These are phyloP conservation scores for Laupala kohalensis DNA, from an alignment of 1,140 invertebrate genomes.

Conservation along the genomic window DNA sequence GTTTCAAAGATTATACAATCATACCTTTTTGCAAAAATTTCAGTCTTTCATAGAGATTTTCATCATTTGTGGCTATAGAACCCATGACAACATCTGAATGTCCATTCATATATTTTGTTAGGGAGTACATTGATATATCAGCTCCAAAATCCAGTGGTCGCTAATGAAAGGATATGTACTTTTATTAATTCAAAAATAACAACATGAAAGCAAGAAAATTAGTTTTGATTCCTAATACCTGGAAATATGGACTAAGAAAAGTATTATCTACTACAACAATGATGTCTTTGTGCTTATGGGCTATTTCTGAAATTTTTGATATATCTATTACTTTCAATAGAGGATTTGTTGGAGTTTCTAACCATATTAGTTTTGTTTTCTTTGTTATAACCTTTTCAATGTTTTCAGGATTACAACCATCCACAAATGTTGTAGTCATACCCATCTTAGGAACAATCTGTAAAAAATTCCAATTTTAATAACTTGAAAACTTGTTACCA, in stretches of 20 bases:
- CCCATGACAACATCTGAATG: constrained; percentile 98
- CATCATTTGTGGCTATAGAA: constrained; percentile 58
- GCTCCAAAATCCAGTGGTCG: constrained; percentile 80
- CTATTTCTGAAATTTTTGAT: constrained; percentile 48
- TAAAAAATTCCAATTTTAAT: too few relatives aligned
- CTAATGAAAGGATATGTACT: constrained; percentile 28
- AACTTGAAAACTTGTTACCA: too few relatives aligned
- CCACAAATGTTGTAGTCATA: constrained; percentile 63
- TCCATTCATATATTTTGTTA: constrained; percentile 98
- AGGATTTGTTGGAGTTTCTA: constrained; percentile 96
- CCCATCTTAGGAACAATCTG: constrained; percentile 50
- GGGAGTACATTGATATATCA: constrained; percentile 82
- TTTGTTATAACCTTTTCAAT: constrained; percentile 55
- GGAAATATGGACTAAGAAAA: constrained; percentile 90
- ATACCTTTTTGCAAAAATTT: constrained; percentile 85
- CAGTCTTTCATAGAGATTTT: constrained; percentile 55
- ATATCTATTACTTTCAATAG: constrained; percentile 86
- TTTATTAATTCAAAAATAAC: neutral
- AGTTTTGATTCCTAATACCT: constrained; percentile 33
- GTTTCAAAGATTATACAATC: too few relatives aligned
- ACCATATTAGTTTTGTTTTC: constrained; percentile 91
- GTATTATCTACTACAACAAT: constrained; percentile 93
- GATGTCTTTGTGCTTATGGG: constrained; percentile 47
- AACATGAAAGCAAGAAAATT: constrained; percentile 25
- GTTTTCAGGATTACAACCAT: constrained; percentile 54